phyloP scores from a whole-genome alignment of 1,140 invertebrate species.

The Hyposmocoma kahamanoa region DNA sequence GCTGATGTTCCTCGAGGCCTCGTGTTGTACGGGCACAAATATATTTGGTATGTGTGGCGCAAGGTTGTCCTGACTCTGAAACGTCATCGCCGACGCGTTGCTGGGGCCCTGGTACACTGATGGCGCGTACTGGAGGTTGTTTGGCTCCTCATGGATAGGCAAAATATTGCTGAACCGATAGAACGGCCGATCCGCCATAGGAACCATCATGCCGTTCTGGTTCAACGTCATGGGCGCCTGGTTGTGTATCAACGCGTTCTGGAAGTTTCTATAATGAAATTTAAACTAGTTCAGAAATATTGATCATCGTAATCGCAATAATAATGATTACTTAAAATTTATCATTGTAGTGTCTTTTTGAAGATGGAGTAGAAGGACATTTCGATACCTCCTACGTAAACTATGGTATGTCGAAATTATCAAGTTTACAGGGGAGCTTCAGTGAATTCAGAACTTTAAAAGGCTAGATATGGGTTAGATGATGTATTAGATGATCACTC shows the following conservation, averaged over 20 bases:
- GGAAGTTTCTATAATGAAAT: constrained; percentile 11
- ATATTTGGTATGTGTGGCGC: constrained; percentile 24
- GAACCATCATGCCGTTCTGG: constrained; percentile 14
- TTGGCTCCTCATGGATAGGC: not conserved
- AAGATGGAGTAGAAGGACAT: too few relatives aligned
- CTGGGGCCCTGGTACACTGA: not conserved
- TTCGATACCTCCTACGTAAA: too few relatives aligned
- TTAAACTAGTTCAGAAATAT: too few relatives aligned
- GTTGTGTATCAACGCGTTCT: not conserved
- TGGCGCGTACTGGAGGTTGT: not conserved
- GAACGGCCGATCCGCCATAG: constrained; percentile 8
- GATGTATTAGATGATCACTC: too few relatives aligned
- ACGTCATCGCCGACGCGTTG: constrained; percentile 1
- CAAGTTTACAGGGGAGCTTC: too few relatives aligned
- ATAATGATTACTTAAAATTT: too few relatives aligned
- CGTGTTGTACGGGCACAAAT: constrained; percentile 27
- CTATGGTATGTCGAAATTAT: too few relatives aligned
- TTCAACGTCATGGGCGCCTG: constrained; percentile 2
- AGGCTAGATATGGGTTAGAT: too few relatives aligned
- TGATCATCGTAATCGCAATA: too few relatives aligned
- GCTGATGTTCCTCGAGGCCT: constrained; percentile 22
- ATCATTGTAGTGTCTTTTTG: too few relatives aligned
- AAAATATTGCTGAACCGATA: constrained; percentile 2
- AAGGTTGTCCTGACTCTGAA: not conserved
- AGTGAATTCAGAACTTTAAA: too few relatives aligned